Evolutionary conservation across 2,113 vertebrate species (phyloP).

Genomic region (Gadus macrocephalus): DNA sequence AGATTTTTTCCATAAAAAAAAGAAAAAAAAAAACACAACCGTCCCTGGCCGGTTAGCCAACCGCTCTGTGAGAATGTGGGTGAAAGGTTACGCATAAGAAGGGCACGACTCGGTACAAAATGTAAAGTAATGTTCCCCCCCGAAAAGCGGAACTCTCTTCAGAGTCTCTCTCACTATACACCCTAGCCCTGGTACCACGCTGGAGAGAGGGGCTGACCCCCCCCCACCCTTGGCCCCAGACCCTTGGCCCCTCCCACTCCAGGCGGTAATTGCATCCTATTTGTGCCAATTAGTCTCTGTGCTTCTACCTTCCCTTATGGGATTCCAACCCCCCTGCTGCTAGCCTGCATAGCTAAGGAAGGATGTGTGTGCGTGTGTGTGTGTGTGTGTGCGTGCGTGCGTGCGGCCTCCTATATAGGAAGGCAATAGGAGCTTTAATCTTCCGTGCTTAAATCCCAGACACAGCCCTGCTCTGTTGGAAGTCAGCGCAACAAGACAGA

Average conservation of each 20-base stretch:
- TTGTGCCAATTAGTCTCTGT: conserved; percentile 73
- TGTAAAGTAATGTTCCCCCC: conserved; percentile 5
- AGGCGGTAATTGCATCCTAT: conserved; percentile 74
- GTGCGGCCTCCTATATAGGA: conserved; percentile 3
- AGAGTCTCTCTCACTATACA: conserved; percentile 15
- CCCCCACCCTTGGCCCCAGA: conserved; percentile 38
- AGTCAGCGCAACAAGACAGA: conserved; percentile 64
- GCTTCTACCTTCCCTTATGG: conserved; percentile 64
- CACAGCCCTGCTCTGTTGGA: conserved; percentile 46
- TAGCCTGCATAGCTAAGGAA: conserved; percentile 41
- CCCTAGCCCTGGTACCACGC: conserved; percentile 45
- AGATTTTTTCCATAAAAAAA: conserved; percentile 58
- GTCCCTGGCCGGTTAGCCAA: conserved; percentile 35
- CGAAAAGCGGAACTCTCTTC: conserved; percentile 16
- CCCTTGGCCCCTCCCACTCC: conserved; percentile 58
- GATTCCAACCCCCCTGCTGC: conserved; percentile 65
- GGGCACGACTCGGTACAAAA: not conserved
- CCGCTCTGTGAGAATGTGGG: conserved; percentile 52
- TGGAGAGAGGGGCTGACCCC: conserved; percentile 10
- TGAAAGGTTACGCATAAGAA: conserved; percentile 60
- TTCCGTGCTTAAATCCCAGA: conserved; percentile 57
- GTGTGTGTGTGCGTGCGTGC: conserved; percentile 17
- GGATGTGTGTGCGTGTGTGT: conserved; percentile 39
- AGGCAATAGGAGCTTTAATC: conserved; percentile 59
- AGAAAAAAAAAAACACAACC: not conserved